phyloP scores from a whole-genome alignment of 23 tunicate species.

The Phallusia fumigata region DNA sequence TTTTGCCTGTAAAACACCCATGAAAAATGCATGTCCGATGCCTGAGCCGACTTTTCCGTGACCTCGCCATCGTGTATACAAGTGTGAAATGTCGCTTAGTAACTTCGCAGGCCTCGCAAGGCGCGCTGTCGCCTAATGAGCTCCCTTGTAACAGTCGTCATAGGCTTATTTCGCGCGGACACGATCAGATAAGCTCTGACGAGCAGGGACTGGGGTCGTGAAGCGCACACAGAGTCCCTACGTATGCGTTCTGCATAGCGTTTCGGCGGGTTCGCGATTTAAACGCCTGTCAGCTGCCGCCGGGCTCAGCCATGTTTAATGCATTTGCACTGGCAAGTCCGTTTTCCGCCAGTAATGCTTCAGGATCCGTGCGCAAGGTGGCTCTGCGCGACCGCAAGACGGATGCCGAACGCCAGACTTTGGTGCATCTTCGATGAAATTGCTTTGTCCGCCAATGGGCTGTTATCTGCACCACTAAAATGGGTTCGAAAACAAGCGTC shows the following conservation, averaged over 20 bases:
- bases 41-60: background rate
- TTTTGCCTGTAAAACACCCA: background rate
- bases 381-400: background rate
- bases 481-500: too few species aligned
- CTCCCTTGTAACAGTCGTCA: background rate
- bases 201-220: too few species aligned
- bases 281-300: background rate
- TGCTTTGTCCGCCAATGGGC: too few species aligned
- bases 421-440: too few species aligned
- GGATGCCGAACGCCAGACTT: too few species aligned
- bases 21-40: background rate
- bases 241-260: too few species aligned
- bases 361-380: background rate
- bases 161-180: background rate
- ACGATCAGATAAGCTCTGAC: background rate
- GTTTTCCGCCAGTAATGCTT: background rate
- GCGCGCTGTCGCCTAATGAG: background rate
- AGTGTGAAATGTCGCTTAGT: background rate
- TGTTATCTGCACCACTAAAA: too few species aligned
- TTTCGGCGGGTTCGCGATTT: background rate
- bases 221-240: too few species aligned
- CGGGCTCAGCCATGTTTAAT: background rate
- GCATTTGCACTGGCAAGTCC: slow-evolving; percentile 9
- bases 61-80: background rate
- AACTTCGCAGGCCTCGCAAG: background rate